Percentiles rank a stretch among this genome's conserved stretches.
phyloP scores from a whole-genome alignment of 2,888 invertebrate species.

The Anodontia alba region DNA sequence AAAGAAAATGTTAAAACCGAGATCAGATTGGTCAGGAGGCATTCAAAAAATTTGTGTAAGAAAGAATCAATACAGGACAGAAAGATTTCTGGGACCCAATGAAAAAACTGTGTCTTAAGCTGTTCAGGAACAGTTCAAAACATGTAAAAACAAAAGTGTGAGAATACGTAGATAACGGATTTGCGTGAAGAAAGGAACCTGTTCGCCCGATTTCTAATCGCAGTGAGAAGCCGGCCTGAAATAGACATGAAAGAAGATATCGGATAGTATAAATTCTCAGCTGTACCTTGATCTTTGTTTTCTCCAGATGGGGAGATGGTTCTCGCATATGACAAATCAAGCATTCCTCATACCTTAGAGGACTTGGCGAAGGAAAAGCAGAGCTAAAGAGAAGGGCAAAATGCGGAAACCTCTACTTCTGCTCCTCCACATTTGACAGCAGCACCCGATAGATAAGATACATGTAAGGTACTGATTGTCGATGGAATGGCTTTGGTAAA shows the following conservation, averaged over 20 bases:
- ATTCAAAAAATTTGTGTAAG: neutral
- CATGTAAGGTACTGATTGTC: neutral
- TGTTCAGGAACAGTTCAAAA: conserved; percentile 6
- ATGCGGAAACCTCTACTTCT: neutral
- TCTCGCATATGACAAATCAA: conserved; percentile 15
- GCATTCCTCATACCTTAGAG: conserved; percentile 1
- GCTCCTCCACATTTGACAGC: neutral
- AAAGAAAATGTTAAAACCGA: neutral
- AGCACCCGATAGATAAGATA: neutral
- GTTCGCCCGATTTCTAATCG: conserved; percentile 1
- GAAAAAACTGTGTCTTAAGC: conserved; percentile 8
- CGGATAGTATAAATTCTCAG: neutral
- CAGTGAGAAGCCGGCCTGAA: conserved; percentile 11
- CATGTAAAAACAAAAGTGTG: conserved; percentile 4
- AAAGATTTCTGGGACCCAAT: conserved; percentile 8
- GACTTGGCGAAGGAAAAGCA: neutral
- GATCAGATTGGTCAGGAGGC: conserved; percentile 14
- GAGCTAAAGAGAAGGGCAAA: neutral
- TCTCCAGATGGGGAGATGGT: neutral
- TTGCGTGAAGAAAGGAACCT: conserved; percentile 15
- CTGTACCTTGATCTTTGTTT: conserved; percentile 7
- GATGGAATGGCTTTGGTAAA: conserved; percentile 10
- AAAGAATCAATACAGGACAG: neutral
- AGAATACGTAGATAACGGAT: neutral
- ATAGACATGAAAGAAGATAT: conserved; percentile 9